Percentiles rank a stretch among this genome's conserved stretches.
phyloP scores from a whole-genome alignment of 2,888 invertebrate genomes.

The Leptopilina drosophilae region DNA sequence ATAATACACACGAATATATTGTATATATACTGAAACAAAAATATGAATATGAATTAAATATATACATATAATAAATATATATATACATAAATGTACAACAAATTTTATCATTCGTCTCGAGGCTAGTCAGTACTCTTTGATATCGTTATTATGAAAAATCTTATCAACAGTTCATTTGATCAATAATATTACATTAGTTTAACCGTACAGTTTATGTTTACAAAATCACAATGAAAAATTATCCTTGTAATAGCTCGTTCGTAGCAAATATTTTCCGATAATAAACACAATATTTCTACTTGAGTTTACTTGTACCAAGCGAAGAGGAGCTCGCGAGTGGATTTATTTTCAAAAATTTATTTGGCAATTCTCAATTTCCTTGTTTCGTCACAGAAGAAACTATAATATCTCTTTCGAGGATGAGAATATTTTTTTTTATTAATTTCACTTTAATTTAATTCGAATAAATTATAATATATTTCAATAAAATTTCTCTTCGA shows the following conservation, averaged over 20 bases:
- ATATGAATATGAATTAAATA: neutral
- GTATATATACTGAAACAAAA: too few species aligned
- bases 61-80: neutral
- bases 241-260: constrained; percentile 16
- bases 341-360: too few species aligned
- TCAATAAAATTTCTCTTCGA: too few species aligned
- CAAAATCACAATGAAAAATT: constrained; percentile 10
- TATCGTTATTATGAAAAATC: constrained; percentile 19
- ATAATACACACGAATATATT: neutral
- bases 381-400: too few species aligned
- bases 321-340: too few species aligned
- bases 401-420: too few species aligned
- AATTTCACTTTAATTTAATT: too few species aligned
- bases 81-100: neutral
- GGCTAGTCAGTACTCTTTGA: constrained; percentile 26
- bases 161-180: constrained; percentile 24
- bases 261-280: neutral
- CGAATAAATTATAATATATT: too few species aligned
- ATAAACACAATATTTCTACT: constrained; percentile 6
- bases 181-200: constrained; percentile 10
- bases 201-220: constrained; percentile 30
- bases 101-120: constrained; percentile 13
- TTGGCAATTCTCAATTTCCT: neutral
- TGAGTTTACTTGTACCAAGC: neutral
- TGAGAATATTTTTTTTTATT: too few species aligned